These are phyloP conservation scores for Pachypanchax playfairii DNA, from an alignment of 2,113 vertebrate species.

Conservation along the genomic window DNA sequence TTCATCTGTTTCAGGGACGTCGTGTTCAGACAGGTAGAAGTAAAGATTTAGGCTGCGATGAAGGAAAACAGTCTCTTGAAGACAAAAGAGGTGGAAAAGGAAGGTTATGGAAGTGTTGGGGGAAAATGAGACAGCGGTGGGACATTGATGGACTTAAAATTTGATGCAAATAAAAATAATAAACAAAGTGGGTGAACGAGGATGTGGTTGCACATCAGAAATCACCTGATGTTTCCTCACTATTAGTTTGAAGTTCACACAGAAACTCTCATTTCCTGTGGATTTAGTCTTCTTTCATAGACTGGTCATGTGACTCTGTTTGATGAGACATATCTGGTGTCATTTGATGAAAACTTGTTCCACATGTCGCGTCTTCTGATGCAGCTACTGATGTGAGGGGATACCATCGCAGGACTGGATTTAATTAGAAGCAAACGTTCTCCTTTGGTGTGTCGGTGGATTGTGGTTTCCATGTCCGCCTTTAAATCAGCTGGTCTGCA, in stretches of 20 bases:
- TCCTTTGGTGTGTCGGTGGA: not conserved
- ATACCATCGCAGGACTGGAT: not conserved
- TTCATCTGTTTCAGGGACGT: conserved; percentile 9
- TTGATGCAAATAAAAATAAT: no score
- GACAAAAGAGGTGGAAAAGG: conserved; percentile 34
- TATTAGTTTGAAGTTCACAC: no score
- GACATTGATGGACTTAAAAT: conserved; percentile 34
- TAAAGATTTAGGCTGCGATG: conserved; percentile 7
- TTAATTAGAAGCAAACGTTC: conserved; percentile 9
- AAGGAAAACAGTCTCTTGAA: conserved; percentile 18
- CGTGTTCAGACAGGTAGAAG: conserved; percentile 4
- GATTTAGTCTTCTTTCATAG: no score
- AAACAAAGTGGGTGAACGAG: no score
- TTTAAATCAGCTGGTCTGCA: not conserved
- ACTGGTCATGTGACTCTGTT: not conserved
- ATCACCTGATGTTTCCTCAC: no score
- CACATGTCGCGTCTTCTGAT: not conserved
- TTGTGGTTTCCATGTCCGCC: not conserved
- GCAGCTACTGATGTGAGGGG: not conserved
- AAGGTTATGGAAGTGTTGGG: conserved; percentile 12
- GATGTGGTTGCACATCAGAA: no score
- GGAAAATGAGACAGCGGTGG: conserved; percentile 30
- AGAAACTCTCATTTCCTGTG: no score
- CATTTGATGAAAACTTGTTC: not conserved
- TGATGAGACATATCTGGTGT: not conserved